Percentiles rank a stretch among this genome's conserved stretches.
Conservation (phyloP, 2,888 invertebrate genomes). For the Polymixis lichenea region DNA sequence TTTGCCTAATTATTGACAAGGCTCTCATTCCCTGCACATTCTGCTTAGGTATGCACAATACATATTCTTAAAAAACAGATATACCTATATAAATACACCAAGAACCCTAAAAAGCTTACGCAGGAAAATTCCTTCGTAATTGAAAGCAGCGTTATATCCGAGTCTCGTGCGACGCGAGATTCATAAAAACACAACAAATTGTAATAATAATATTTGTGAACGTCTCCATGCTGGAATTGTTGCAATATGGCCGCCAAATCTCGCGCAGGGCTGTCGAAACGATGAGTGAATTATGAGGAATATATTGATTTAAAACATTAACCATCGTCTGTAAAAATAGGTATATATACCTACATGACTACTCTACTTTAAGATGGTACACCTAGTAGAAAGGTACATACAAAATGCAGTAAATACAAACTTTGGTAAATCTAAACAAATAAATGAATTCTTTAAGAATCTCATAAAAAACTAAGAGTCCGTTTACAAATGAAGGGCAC, state of each 20-base stretch:
- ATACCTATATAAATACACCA: not conserved
- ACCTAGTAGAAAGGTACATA: no score
- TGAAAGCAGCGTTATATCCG: slow-evolving; percentile 51
- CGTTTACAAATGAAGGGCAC: no score
- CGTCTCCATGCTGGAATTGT: slow-evolving; percentile 66
- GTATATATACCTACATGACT: no score
- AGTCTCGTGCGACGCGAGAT: slow-evolving; percentile 41
- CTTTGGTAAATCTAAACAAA: no score
- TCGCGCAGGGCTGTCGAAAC: slow-evolving; percentile 59
- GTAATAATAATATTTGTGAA: slow-evolving; percentile 72
- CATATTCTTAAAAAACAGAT: slow-evolving; percentile 12
- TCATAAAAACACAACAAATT: slow-evolving; percentile 71
- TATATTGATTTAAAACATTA: not conserved
- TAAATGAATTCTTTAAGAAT: no score
- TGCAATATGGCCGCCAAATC: slow-evolving; percentile 68
- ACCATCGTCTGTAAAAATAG: no score
- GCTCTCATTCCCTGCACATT: not conserved
- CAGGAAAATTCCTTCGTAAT: slow-evolving; percentile 58
- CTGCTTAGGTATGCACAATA: not conserved
- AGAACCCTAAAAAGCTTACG: slow-evolving; percentile 35
- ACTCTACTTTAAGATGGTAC: no score
- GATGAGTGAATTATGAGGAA: no score
- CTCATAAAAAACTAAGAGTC: no score
- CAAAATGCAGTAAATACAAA: no score
- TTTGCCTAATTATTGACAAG: not conserved